Base-by-base conservation (phyloP, 2,797 vertebrate species). In the Borostomias antarcticus region DNA sequence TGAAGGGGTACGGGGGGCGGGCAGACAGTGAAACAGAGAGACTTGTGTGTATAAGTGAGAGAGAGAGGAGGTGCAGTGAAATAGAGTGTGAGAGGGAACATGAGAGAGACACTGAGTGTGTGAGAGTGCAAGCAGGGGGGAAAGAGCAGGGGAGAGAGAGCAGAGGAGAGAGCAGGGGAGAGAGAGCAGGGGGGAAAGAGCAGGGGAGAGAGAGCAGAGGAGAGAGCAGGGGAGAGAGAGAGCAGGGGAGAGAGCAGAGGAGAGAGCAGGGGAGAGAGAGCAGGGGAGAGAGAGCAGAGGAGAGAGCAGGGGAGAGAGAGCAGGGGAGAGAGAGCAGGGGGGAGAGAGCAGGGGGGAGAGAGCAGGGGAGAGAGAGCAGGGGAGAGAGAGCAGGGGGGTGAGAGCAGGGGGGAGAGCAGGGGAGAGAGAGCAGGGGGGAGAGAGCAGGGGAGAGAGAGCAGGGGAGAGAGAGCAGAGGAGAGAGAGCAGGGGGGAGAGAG, bases 61-160 rank as follows among this genome's bases (percentile, higher is more conserved):
- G 71, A 45, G 40, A n/a, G 76, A 79, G 48, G 48, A 51, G 17
- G 48, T 19, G 9, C 48, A 51, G 48, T 51, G 48, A 51, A 51
- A 73, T 50, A 25, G 66, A 60, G 78, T 75, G 85, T 80, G 75
- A 21, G 76, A 73, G 78, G 68, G 72, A 61, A 67, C 21, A 62
- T 45, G 70, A 72, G 74, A 69, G 73, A 47, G 26, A 65, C 1
- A 17, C 4, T 2, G 25, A 30, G 53, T 32, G 53, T 57, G 53
- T 30, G 28, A 32, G 17, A 6, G 53, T 50, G 19, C 21, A 19
- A 19, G 11, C n/a, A 23, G 50, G 45, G 7, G 32, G 30, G 28
- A 63, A 26, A 50, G 21, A 56, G 23, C 33, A 68, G 64, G 66
- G 64, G 63, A 76, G 68, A 28, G 73, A 74, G 71, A 72, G 73